phyloP scores from a whole-genome alignment of 2,888 invertebrate genomes.

The Spilarctia lutea region DNA sequence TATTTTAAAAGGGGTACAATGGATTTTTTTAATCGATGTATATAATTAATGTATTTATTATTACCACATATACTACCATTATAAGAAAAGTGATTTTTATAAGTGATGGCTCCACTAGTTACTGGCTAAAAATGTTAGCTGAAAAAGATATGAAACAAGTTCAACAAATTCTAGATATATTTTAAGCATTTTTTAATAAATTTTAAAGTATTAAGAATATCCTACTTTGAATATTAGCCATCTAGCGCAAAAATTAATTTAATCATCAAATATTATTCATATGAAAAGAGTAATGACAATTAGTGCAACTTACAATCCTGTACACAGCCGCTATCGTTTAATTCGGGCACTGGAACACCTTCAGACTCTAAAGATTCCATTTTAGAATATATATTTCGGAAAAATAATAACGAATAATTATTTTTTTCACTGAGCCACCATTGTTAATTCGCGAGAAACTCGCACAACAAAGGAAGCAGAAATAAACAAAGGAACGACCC shows the following conservation, averaged over 20 bases:
- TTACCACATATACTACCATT: no score
- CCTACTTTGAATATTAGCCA: not conserved
- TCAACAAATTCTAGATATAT: not conserved
- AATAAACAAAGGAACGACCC: slow-evolving; percentile 34
- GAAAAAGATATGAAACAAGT: no score
- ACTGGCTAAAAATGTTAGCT: not conserved
- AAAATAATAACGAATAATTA: slow-evolving; percentile 23
- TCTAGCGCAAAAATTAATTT: not conserved
- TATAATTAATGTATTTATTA: no score
- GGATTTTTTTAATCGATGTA: no score
- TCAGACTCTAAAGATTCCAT: slow-evolving; percentile 67
- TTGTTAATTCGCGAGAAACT: slow-evolving; percentile 28
- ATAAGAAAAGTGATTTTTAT: no score
- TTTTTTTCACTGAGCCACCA: slow-evolving; percentile 28
- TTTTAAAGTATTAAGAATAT: not conserved
- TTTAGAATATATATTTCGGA: slow-evolving; percentile 37
- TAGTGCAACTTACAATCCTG: slow-evolving; percentile 62
- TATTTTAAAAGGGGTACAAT: no score
- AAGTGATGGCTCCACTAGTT: no score
- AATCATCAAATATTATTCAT: not conserved
- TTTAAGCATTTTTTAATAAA: not conserved
- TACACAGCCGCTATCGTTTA: slow-evolving; percentile 71
- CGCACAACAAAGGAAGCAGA: slow-evolving; percentile 42
- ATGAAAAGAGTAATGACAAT: not conserved
- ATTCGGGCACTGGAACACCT: slow-evolving; percentile 56